These are phyloP conservation scores for Echinops telfairi DNA, from an alignment of 2,113 vertebrate species.

Conservation along the genomic window DNA sequence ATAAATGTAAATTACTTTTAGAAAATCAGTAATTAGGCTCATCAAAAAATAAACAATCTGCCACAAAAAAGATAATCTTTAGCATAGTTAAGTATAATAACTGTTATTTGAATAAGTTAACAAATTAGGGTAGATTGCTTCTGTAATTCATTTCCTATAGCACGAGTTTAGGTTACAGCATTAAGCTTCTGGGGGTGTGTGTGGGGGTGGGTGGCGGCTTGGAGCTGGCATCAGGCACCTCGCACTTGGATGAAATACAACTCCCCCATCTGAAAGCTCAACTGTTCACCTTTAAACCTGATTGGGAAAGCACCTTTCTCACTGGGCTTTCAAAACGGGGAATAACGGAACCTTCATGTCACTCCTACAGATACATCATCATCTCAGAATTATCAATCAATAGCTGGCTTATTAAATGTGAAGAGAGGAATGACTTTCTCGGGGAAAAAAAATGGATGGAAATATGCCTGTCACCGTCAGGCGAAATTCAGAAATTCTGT, in stretches of 20 bases:
- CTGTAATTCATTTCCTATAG: constrained; percentile 92
- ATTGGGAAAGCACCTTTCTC: constrained; percentile 78
- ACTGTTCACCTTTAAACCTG: constrained; percentile 78
- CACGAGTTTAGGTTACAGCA: constrained; percentile 89
- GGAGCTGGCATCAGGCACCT: constrained; percentile 72
- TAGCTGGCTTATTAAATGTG: constrained; percentile 74
- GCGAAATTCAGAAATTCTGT: constrained; percentile 78
- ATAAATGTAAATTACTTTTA: constrained; percentile 94
- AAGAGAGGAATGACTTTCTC: constrained; percentile 70
- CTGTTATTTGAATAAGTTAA: constrained; percentile 94
- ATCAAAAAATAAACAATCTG: constrained; percentile 94
- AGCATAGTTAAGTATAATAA: constrained; percentile 93
- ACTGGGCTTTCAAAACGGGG: constrained; percentile 65
- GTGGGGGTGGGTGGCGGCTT: constrained; percentile 56
- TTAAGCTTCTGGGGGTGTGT: constrained; percentile 78
- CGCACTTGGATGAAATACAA: constrained; percentile 76
- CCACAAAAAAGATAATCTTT: constrained; percentile 94
- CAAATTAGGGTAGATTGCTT: constrained; percentile 93
- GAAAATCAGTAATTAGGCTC: constrained; percentile 93
- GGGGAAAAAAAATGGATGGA: constrained; percentile 64
- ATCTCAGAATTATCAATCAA: constrained; percentile 76
- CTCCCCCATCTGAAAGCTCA: constrained; percentile 77
- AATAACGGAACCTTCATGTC: constrained; percentile 71
- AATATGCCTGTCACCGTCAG: constrained; percentile 74
- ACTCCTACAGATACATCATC: constrained; percentile 63